These are phyloP conservation scores for Diadromus collaris DNA, from an alignment of 2,888 invertebrate genomes.

Conservation along the genomic window DNA sequence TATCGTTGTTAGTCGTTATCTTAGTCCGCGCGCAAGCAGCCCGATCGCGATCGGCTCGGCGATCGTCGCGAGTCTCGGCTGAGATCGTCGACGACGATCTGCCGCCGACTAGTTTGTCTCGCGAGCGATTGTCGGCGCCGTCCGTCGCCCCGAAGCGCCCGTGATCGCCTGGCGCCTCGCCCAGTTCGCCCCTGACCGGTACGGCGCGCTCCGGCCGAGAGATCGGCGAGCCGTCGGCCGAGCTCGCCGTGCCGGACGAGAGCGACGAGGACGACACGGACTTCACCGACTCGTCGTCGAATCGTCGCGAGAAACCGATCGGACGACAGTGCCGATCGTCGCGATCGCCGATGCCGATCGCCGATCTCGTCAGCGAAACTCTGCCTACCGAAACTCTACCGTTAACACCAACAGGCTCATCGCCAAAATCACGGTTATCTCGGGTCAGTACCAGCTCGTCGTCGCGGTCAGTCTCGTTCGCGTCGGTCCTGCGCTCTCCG, in stretches of 20 bases:
- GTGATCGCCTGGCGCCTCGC: too few species aligned
- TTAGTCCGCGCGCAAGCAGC: constrained; percentile 70
- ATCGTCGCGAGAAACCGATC: constrained; percentile 7
- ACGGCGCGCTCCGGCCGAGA: not conserved
- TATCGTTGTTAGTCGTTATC: constrained; percentile 74
- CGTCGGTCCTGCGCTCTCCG: constrained; percentile 62
- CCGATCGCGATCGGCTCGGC: constrained; percentile 55
- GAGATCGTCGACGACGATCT: constrained; percentile 21
- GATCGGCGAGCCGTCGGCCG: constrained; percentile 1
- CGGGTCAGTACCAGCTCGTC: constrained; percentile 17
- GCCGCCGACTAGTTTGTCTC: not conserved
- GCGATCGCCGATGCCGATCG: constrained; percentile 36
- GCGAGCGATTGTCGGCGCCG: not conserved
- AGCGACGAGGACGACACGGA: not conserved
- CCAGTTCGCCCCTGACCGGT: too few species aligned
- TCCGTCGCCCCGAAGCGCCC: too few species aligned
- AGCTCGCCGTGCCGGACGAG: not conserved
- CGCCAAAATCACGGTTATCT: constrained; percentile 36
- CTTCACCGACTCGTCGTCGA: not conserved
- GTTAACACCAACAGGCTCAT: constrained; percentile 20
- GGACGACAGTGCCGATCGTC: constrained; percentile 63
- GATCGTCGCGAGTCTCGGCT: constrained; percentile 60
- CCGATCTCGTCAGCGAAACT: not conserved
- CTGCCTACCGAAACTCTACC: not conserved
- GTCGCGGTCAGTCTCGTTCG: constrained; percentile 29